Evolutionary conservation across 2,888 invertebrate genomes (phyloP).

Genomic region (Dorcus hopei): DNA sequence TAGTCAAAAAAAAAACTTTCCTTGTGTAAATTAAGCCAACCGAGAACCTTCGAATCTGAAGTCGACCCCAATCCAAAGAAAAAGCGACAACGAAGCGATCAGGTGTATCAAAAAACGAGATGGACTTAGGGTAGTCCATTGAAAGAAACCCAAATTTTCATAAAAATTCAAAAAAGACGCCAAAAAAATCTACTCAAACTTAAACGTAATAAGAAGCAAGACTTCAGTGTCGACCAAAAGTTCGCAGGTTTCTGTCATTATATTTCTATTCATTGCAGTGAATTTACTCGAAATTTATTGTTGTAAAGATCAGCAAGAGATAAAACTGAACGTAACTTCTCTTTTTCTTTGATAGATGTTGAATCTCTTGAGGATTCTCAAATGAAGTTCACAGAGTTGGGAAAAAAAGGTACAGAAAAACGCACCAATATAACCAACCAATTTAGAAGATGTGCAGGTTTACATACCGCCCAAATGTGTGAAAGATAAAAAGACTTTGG

Average conservation of each 20-base stretch:
- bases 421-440: not conserved
- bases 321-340: not conserved
- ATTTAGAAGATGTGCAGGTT: conserved; percentile 5
- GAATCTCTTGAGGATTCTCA: not conserved
- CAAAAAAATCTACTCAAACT: not conserved
- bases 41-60: not conserved
- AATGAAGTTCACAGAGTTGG: not conserved
- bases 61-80: not conserved
- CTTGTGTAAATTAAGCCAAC: too few relatives aligned
- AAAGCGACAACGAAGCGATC: not conserved
- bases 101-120: not conserved
- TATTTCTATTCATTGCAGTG: not conserved
- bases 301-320: not conserved
- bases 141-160: not conserved
- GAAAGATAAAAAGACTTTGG: conserved; percentile 5
- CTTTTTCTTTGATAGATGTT: not conserved
- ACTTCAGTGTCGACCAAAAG: conserved; percentile 1
- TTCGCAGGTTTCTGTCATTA: not conserved
- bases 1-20: too few relatives aligned
- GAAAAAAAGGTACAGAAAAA: conserved; percentile 4
- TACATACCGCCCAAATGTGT: not conserved
- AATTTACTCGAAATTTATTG: not conserved
- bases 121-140: not conserved
- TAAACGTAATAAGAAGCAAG: too few relatives aligned
- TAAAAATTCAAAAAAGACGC: not conserved